A percentile compares a stretch with the other conserved stretches of the same genome.
Conservation (phyloP, 1,140 invertebrate genomes). For the Brachionus koreanus region DNA sequence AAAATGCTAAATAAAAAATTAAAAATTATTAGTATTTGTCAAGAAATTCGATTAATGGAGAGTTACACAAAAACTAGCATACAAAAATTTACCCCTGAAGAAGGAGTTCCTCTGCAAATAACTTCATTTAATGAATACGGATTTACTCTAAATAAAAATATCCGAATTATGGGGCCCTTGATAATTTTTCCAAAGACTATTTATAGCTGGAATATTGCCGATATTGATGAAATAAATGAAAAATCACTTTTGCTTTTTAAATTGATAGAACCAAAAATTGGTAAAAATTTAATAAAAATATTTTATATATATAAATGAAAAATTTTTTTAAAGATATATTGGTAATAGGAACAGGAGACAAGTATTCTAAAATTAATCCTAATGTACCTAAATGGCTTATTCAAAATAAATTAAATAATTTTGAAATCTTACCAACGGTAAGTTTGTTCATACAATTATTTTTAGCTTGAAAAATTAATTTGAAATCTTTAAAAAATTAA, state of each 20-base stretch:
- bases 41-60: not conserved
- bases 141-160: slow-evolving; percentile 30
- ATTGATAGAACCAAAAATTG: slow-evolving; percentile 27
- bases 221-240: slow-evolving; percentile 34
- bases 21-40: no score
- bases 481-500: no score
- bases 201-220: slow-evolving; percentile 33
- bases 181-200: slow-evolving; percentile 39
- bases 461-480: no score
- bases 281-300: not conserved
- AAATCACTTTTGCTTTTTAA: slow-evolving; percentile 35
- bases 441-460: no score
- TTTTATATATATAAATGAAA: not conserved
- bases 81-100: not conserved
- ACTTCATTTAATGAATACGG: slow-evolving; percentile 35
- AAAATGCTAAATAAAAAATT: no score
- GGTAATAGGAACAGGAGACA: slow-evolving; percentile 32
- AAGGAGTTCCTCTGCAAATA: slow-evolving; percentile 23
- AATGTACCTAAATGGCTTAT: slow-evolving; percentile 35
- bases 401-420: slow-evolving; percentile 26
- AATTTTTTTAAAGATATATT: not conserved
- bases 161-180: not conserved
- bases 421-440: slow-evolving; percentile 39
- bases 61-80: slow-evolving; percentile 27
- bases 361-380: slow-evolving; percentile 38